Evolutionary conservation across 2,113 vertebrate genomes (phyloP).

Genomic region (Cololabis saira): DNA sequence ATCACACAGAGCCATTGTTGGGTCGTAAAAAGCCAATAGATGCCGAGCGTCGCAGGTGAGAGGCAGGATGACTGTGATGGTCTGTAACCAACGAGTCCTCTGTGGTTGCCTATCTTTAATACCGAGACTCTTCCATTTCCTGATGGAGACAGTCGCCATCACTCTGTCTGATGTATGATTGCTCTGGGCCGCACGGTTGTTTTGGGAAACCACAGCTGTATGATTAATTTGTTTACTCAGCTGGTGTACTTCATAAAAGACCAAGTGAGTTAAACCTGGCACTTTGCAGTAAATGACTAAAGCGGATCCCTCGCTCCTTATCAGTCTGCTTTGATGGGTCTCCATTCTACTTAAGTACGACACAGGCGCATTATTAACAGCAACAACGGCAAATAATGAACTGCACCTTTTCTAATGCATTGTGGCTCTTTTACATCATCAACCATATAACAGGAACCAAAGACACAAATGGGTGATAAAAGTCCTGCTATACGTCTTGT

Average conservation of each 20-base stretch:
- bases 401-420: conserved; percentile 47
- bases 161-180: conserved; percentile 78
- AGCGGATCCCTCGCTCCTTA: conserved; percentile 75
- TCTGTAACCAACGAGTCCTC: conserved; percentile 47
- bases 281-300: conserved; percentile 79
- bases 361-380: conserved; percentile 60
- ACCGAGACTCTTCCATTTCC: conserved; percentile 64
- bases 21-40: conserved; percentile 27
- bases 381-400: conserved; percentile 45
- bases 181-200: conserved; percentile 63
- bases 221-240: conserved; percentile 83
- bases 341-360: conserved; percentile 70
- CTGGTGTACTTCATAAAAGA: conserved; percentile 73
- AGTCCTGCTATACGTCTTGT: neutral
- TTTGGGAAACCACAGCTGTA: conserved; percentile 61
- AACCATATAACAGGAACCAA: conserved; percentile 28
- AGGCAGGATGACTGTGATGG: conserved; percentile 36
- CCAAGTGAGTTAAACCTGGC: conserved; percentile 76
- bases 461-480: conserved; percentile 29
- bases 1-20: neutral
- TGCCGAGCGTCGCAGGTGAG: conserved; percentile 16
- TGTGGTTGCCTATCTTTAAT: conserved; percentile 60
- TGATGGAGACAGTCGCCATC: conserved; percentile 68
- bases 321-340: conserved; percentile 66
- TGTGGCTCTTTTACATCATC: conserved; percentile 22